phyloP scores from a whole-genome alignment of 2,797 vertebrate species.

The Sitta carolinensis region DNA sequence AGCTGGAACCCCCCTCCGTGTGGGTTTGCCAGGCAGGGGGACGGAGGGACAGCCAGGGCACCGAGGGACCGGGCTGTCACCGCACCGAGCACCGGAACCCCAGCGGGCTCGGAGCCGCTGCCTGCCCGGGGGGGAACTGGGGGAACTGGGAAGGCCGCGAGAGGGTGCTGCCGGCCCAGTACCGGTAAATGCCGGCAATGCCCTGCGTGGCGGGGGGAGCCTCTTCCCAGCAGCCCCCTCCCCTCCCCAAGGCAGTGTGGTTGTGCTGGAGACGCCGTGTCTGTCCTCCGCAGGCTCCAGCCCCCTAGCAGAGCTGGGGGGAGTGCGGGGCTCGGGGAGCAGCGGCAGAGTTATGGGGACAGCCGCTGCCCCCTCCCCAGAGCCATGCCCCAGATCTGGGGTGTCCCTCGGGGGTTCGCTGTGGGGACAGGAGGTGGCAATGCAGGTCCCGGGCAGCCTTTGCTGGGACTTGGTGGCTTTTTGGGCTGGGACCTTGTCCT shows the following conservation, averaged over 20 bases:
- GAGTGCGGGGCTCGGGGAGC: not conserved
- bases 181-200: not conserved
- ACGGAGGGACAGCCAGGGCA: not conserved
- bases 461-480: not conserved
- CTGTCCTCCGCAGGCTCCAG: constrained; percentile 22
- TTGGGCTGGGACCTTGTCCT: rapidly evolving
- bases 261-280: constrained; percentile 40
- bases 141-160: not conserved
- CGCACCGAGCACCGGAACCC: rapidly evolving
- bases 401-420: not conserved
- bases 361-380: not conserved
- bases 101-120: rapidly evolving
- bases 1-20: not conserved
- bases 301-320: not conserved
- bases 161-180: not conserved
- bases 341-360: not conserved
- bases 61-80: not conserved
- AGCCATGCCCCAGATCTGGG: not conserved
- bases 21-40: rapidly evolving
- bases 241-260: not conserved
- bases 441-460: not conserved
- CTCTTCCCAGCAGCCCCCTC: constrained; percentile 47
- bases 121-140: not conserved
- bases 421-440: not conserved
- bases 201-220: not conserved